phyloP scores from a whole-genome alignment of 2,888 invertebrate genomes.

The Acleris holmiana region DNA sequence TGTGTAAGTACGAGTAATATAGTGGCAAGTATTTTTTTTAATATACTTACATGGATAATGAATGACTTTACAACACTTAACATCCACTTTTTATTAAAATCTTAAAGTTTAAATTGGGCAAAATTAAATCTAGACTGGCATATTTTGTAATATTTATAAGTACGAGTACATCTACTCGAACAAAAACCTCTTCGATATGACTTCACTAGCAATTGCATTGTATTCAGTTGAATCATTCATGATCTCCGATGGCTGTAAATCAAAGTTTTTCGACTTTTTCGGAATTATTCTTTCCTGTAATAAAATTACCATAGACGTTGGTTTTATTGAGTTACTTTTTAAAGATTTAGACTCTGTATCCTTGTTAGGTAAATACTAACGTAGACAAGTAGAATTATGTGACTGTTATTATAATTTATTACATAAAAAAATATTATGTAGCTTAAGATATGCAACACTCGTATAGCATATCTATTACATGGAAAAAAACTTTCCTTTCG shows the following conservation, averaged over 20 bases:
- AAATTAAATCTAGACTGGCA: no score
- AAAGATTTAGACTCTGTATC: slow-evolving; percentile 37
- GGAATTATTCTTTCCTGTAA: slow-evolving; percentile 53
- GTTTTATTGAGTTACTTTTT: slow-evolving; percentile 58
- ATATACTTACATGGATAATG: no score
- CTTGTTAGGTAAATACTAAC: background rate
- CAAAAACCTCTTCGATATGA: background rate
- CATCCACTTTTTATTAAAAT: no score
- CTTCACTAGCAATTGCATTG: slow-evolving; percentile 52
- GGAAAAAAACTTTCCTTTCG: no score
- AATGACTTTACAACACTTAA: no score
- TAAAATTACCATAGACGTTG: slow-evolving; percentile 59
- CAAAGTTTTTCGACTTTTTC: slow-evolving; percentile 47
- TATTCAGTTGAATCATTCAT: slow-evolving; percentile 64
- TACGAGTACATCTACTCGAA: background rate
- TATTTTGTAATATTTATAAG: background rate
- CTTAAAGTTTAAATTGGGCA: no score
- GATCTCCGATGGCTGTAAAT: slow-evolving; percentile 59
- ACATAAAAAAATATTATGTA: background rate
- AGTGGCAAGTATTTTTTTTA: no score
- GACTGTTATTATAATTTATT: background rate
- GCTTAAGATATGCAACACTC: no score
- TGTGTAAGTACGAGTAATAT: no score
- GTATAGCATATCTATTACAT: no score
- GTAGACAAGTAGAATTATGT: background rate